Evolutionary conservation across 2,888 invertebrate genomes (phyloP).

Genomic region (Pandemis cinnamomeana): DNA sequence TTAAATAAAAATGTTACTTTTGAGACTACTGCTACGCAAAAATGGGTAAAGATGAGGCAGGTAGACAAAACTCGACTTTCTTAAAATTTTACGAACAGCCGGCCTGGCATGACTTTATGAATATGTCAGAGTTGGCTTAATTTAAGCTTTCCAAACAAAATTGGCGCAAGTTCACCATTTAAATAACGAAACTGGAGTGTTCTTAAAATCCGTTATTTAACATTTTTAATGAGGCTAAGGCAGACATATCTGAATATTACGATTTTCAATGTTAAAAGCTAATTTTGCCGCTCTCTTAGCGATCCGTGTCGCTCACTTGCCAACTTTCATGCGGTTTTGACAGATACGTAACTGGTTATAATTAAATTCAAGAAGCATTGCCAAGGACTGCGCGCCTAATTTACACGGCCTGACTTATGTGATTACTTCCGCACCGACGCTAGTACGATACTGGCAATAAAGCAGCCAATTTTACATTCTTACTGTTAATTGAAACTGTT

Average conservation of each 20-base stretch:
- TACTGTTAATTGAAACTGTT: not conserved
- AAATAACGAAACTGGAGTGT: not conserved
- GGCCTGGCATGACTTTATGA: too few relatives aligned
- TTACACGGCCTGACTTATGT: slow-evolving; percentile 39
- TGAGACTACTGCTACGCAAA: too few relatives aligned
- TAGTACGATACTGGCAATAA: not conserved
- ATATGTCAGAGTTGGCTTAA: too few relatives aligned
- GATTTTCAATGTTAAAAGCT: slow-evolving; percentile 62
- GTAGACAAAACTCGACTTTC: too few relatives aligned
- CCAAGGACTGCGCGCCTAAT: slow-evolving; percentile 65
- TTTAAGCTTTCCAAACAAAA: not conserved
- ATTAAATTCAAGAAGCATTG: slow-evolving; percentile 79
- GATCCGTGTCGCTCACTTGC: slow-evolving; percentile 67
- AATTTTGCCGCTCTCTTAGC: slow-evolving; percentile 64
- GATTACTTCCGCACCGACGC: slow-evolving; percentile 35
- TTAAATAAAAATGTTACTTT: too few relatives aligned
- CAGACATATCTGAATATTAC: slow-evolving; percentile 45
- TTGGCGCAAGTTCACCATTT: not conserved
- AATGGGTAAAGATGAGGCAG: too few relatives aligned
- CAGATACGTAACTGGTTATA: slow-evolving; percentile 76
- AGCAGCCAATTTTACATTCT: not conserved
- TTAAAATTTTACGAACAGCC: too few relatives aligned
- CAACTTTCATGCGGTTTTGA: slow-evolving; percentile 79
- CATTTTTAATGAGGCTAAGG: slow-evolving; percentile 42
- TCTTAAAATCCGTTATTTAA: not conserved